These are phyloP conservation scores for Muscicapa striata DNA, from an alignment of 2,797 vertebrate genomes.

Conservation along the genomic window DNA sequence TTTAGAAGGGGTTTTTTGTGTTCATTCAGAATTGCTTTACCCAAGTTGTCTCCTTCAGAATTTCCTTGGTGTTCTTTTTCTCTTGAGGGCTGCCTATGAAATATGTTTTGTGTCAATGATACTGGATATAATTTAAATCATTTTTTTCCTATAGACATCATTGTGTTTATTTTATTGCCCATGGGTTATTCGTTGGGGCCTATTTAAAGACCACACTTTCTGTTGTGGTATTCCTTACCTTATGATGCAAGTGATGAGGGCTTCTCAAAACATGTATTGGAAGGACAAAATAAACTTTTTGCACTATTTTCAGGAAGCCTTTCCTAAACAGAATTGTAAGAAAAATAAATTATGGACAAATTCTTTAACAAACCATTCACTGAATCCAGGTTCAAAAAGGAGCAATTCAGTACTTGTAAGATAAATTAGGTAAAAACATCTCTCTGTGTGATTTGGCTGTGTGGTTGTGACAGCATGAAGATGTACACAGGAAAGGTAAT, in stretches of 20 bases:
- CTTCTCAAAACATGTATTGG: neutral
- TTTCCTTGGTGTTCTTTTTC: neutral
- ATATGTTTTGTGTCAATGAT: neutral
- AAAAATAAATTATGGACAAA: neutral
- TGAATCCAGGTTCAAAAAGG: neutral
- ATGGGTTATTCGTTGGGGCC: rapidly evolving
- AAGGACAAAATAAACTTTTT: neutral
- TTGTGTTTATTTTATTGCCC: neutral
- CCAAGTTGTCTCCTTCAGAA: rapidly evolving
- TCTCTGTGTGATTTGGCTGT: neutral
- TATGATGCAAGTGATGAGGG: neutral
- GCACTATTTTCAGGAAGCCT: neutral
- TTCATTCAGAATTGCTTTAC: neutral
- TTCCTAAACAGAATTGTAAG: neutral
- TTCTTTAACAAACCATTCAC: neutral
- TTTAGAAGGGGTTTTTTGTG: neutral
- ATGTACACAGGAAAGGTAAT: neutral
- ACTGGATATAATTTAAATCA: neutral
- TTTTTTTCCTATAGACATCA: neutral
- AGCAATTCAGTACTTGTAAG: neutral
- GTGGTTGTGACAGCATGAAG: neutral
- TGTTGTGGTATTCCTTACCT: neutral
- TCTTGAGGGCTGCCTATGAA: neutral
- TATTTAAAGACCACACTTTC: neutral
- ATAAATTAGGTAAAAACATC: neutral